A percentile compares a stretch with the other conserved stretches of the same genome.
phyloP scores from a whole-genome alignment of 2,113 vertebrate genomes.

The Chaetorhynchus papuensis region DNA sequence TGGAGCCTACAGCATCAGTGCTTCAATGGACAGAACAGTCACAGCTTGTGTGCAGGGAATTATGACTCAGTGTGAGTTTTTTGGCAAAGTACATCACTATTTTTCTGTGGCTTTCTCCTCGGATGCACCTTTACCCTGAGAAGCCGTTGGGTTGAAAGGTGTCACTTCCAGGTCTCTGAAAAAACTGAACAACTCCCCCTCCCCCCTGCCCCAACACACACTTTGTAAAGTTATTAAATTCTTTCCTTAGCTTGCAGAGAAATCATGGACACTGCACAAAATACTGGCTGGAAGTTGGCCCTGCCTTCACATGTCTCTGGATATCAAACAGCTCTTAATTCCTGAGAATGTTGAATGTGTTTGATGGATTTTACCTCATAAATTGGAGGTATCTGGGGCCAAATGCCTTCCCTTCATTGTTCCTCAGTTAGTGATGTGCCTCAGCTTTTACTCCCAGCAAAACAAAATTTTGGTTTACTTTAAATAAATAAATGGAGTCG shows the following conservation, averaged over 20 bases:
- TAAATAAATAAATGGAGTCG: neutral
- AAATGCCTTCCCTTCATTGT: neutral
- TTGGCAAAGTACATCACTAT: neutral
- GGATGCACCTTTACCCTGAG: fast-evolving
- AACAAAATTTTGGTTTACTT: neutral
- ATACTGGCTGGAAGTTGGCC: neutral
- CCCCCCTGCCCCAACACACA: neutral
- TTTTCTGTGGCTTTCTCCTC: neutral
- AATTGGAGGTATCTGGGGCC: neutral
- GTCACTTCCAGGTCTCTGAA: neutral
- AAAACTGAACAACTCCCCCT: neutral
- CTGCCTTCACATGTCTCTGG: neutral
- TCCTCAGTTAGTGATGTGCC: neutral
- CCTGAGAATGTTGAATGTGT: neutral
- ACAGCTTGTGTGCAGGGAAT: neutral
- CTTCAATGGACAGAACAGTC: neutral
- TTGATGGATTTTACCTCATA: neutral
- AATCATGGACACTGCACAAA: neutral
- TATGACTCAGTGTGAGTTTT: neutral
- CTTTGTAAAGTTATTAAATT: neutral
- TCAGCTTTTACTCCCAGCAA: neutral
- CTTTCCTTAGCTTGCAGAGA: neutral
- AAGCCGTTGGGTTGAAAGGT: neutral
- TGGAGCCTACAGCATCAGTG: neutral
- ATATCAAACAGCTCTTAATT: neutral